These are phyloP conservation scores for Adoxophyes honmai DNA, from an alignment of 1,140 invertebrate species.

Conservation along the genomic window DNA sequence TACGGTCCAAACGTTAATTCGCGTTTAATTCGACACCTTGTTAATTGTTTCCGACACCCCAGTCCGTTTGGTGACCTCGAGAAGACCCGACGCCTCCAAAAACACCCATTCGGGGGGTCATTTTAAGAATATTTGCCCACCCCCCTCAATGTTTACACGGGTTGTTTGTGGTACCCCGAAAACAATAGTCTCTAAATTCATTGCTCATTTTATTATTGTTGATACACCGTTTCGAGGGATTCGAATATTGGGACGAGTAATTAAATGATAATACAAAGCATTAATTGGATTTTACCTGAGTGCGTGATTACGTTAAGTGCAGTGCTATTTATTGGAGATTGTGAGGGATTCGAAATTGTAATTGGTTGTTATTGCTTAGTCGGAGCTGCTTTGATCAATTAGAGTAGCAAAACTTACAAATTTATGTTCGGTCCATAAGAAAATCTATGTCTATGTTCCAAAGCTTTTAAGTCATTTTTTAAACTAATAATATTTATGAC, in stretches of 20 bases:
- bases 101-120: conserved; percentile 53
- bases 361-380: conserved; percentile 17
- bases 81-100: conserved; percentile 38
- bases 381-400: not conserved
- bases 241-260: conserved; percentile 74
- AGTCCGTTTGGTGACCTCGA: conserved; percentile 68
- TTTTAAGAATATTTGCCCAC: conserved; percentile 75
- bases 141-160: conserved; percentile 69
- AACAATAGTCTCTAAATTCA: conserved; percentile 75
- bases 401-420: no score
- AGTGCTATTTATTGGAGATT: conserved; percentile 43
- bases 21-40: conserved; percentile 76
- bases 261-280: conserved; percentile 75
- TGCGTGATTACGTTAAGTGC: conserved; percentile 48
- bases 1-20: conserved; percentile 72
- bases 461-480: no score
- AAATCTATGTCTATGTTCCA: no score
- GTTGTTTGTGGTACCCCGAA: conserved; percentile 74
- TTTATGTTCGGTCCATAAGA: no score
- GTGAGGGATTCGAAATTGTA: conserved; percentile 18
- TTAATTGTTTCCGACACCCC: conserved; percentile 75
- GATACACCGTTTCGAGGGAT: conserved; percentile 72
- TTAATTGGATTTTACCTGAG: conserved; percentile 74
- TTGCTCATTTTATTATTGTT: conserved; percentile 78
- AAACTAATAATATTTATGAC: no score